Conservation (phyloP, 2,797 vertebrate species). For the Okamejei kenojei region DNA sequence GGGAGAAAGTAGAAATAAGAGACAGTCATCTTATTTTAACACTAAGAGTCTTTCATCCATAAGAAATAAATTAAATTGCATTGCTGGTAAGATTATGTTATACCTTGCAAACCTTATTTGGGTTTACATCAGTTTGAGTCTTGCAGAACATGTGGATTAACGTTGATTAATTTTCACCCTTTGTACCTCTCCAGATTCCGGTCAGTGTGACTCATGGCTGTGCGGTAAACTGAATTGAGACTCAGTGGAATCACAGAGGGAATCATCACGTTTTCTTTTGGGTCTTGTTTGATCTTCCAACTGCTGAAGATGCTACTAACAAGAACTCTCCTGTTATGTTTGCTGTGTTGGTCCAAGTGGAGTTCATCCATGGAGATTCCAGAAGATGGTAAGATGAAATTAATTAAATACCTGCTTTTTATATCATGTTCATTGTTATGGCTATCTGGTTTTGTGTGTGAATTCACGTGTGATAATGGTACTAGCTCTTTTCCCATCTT, state of each 20-base stretch:
- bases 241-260: neutral
- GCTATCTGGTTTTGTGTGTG: neutral
- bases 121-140: neutral
- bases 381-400: slow-evolving; percentile 19
- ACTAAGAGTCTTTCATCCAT: neutral
- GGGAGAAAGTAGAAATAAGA: slow-evolving; percentile 1
- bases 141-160: neutral
- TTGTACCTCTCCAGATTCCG: slow-evolving; percentile 16
- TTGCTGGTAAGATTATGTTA: neutral
- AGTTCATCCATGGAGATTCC: slow-evolving; percentile 30
- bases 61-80: neutral
- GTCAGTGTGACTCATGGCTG: slow-evolving; percentile 16
- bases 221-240: neutral
- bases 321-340: neutral
- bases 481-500: neutral
- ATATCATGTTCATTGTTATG: neutral
- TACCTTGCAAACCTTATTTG: neutral
- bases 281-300: neutral
- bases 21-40: slow-evolving; percentile 9
- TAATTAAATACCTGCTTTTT: neutral
- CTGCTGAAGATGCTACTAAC: slow-evolving; percentile 12
- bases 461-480: neutral
- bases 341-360: slow-evolving; percentile 24
- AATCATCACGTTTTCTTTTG: neutral
- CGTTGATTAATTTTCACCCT: neutral